Evolutionary conservation across 2,797 vertebrate species (phyloP), one percentile per base, ranked within the genome.

Genomic region (Phoeniculus purpureus): DNA sequence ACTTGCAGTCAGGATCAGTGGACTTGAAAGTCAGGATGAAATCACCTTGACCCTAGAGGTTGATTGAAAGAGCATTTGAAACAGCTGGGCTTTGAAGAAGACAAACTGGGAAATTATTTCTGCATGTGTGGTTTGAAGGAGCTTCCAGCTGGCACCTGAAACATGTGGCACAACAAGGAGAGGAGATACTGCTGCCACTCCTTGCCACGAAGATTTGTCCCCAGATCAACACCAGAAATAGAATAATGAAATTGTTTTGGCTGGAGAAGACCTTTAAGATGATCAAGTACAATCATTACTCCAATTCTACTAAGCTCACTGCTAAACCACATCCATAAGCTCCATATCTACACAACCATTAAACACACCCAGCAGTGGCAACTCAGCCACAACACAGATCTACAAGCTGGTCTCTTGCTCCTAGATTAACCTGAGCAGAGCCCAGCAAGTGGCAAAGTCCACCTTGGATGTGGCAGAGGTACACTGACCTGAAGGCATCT

Each of bases 21-120:
- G 85, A 87, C 79, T 85, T 94, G 91, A 94, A 92, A 94, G 73
- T 50, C 54, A 37, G 48, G 52, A 66, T 89, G 70, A 92, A 86
- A 87, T 68, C 78, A 92, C 82, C 84, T 87, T 74, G 84, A 91
- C 83, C 83, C 67, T 40, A 18, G 23, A 90, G 56, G 70, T 37
- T 87, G 78, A 92, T 84, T 74, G 87, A 89, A 90, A 90, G 47
- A 81, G 58, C 3, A 2, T 88, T 81, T 86, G 74, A 86, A 94
- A 81, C 0, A 2, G 23, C 18, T 65, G 12, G 29, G 75, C 56
- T 85, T 92, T 91, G 25, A 74, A 37, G 47, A 43, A 75, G n/a
- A 31, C 13, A 88, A 81, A 55, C 54, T 12, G 68, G 29, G 60
- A 74, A 72, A 78, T 84, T 7, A 85, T 77, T 89, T 82, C 74